Evolutionary conservation across 2,888 invertebrate species (phyloP).

Genomic region (Papilio gigon): DNA sequence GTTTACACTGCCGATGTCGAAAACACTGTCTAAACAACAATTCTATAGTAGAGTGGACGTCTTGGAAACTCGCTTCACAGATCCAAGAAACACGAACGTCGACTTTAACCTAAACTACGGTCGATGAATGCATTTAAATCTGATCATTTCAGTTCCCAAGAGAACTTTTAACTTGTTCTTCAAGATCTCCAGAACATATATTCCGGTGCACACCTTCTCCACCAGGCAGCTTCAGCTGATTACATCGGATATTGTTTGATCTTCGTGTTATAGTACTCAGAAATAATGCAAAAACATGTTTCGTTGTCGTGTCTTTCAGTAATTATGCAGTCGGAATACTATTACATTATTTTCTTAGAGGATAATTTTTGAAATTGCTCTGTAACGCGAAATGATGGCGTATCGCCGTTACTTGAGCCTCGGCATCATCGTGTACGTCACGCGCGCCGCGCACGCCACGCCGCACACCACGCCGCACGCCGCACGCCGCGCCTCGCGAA

Average conservation of each 20-base stretch:
- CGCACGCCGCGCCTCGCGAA: neutral
- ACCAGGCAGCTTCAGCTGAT: no score
- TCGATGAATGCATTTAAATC: no score
- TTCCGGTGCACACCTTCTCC: no score
- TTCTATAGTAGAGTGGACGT: neutral
- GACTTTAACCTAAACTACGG: neutral
- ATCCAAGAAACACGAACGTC: neutral
- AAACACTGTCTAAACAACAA: constrained; percentile 17
- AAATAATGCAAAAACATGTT: neutral
- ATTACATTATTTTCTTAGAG: neutral
- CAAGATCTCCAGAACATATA: no score
- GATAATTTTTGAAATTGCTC: neutral
- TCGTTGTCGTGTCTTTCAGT: neutral
- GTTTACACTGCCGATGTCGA: constrained; percentile 15
- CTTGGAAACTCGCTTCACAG: neutral
- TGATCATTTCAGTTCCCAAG: no score
- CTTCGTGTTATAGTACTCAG: neutral
- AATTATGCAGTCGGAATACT: neutral
- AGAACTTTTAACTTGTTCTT: no score
- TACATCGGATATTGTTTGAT: neutral
- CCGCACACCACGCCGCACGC: neutral
- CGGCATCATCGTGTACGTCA: neutral
- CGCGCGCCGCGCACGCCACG: neutral
- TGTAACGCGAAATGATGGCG: neutral
- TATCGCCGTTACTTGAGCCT: constrained; percentile 1